Evolutionary conservation across 2,888 invertebrate species (phyloP).

Genomic region (Limnephilus auricula): DNA sequence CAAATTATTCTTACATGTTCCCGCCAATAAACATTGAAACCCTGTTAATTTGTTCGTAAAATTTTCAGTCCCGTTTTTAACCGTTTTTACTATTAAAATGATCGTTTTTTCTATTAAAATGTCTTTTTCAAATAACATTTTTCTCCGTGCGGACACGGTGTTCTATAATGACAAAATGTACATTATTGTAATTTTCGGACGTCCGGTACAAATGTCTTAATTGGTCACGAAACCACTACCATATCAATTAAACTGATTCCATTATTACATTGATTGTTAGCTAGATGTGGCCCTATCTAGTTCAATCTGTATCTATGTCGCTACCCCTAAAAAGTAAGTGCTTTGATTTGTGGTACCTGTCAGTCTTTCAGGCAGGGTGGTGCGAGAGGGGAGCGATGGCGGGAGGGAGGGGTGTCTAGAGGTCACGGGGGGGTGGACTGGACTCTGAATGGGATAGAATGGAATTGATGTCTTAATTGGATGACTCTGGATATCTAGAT

Average conservation of each 20-base stretch:
- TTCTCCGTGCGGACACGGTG: too few relatives aligned
- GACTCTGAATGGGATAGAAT: not conserved
- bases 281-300: not conserved
- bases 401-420: not conserved
- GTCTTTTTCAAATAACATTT: too few relatives aligned
- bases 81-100: too few relatives aligned
- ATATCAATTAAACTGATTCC: too few relatives aligned
- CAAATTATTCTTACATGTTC: too few relatives aligned
- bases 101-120: too few relatives aligned
- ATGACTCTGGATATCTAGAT: not conserved
- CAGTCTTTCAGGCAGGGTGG: not conserved
- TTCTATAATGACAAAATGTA: not conserved
- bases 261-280: not conserved
- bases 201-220: not conserved
- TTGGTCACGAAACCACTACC: not conserved
- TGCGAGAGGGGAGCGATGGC: not conserved
- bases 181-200: not conserved
- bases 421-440: not conserved
- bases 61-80: too few relatives aligned
- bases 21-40: too few relatives aligned
- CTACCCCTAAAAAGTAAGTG: not conserved
- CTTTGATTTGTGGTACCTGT: not conserved
- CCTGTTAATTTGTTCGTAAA: too few relatives aligned
- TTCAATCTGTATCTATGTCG: not conserved
- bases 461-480: conserved; percentile 1